Conservation (phyloP, 2,888 invertebrate genomes). For the Blera fallax region DNA sequence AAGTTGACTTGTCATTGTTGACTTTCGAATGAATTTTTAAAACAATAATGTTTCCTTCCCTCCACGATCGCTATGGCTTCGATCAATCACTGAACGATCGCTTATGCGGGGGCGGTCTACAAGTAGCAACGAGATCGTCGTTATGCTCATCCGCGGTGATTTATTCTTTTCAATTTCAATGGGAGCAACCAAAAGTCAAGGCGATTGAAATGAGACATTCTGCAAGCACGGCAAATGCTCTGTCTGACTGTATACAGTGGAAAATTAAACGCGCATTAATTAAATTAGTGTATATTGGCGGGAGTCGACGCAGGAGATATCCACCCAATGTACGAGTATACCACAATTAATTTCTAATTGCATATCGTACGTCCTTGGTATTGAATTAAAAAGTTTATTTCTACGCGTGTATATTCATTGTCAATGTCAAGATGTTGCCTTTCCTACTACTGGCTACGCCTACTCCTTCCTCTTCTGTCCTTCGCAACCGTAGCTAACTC, state of each 20-base stretch:
- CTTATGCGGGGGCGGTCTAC: not conserved
- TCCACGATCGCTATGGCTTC: not conserved
- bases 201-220: not conserved
- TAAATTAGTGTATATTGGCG: not conserved
- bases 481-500: not conserved
- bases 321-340: not conserved
- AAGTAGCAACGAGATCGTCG: not conserved
- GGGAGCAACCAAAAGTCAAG: not conserved
- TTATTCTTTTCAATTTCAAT: not conserved
- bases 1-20: not conserved
- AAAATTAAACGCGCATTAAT: not conserved
- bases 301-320: not conserved
- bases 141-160: not conserved
- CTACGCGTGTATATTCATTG: slow-evolving; percentile 1
- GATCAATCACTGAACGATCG: not conserved
- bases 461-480: not conserved
- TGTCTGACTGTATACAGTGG: not conserved
- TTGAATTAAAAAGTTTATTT: slow-evolving; percentile 28
- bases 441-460: not conserved
- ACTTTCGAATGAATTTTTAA: not conserved
- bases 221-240: not conserved
- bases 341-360: slow-evolving; percentile 10
- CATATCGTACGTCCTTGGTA: slow-evolving; percentile 8
- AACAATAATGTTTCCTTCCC: too few species aligned
- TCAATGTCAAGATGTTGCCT: not conserved